A percentile compares a stretch with the other conserved stretches of the same genome.
Evolutionary conservation across 2,888 invertebrate genomes (phyloP).

Genomic region (Lasioglossum vierecki): DNA sequence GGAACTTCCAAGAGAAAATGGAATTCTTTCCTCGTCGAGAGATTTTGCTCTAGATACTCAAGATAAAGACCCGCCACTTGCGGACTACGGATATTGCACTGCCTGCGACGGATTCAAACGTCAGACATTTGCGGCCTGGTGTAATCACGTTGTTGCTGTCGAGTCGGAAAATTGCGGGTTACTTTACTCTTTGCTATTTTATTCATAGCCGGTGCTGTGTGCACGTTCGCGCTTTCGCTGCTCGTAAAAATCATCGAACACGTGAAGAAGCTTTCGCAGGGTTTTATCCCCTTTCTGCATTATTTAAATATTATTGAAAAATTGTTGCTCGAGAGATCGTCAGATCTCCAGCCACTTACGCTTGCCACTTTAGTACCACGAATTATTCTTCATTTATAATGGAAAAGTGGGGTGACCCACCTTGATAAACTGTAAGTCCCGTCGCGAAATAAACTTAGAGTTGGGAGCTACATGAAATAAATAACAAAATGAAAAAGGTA

Average conservation of each 20-base stretch:
- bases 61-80: neutral
- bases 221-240: neutral
- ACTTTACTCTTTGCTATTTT: neutral
- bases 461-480: no score
- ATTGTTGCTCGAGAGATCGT: neutral
- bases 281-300: neutral
- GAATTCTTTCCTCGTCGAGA: neutral
- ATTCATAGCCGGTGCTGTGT: neutral
- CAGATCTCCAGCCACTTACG: no score
- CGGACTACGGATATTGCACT: neutral
- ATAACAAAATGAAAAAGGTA: no score
- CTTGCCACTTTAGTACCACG: no score
- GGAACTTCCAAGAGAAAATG: neutral
- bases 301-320: neutral
- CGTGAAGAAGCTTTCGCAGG: neutral
- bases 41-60: neutral
- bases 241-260: neutral
- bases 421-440: no score
- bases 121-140: neutral
- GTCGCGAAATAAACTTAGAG: no score
- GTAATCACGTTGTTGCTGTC: neutral
- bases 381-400: no score
- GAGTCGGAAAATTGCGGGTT: neutral
- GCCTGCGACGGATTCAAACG: neutral
- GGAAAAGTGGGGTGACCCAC: no score